Conservation (phyloP, 2,797 vertebrate species). For the Erethizon dorsatum region DNA sequence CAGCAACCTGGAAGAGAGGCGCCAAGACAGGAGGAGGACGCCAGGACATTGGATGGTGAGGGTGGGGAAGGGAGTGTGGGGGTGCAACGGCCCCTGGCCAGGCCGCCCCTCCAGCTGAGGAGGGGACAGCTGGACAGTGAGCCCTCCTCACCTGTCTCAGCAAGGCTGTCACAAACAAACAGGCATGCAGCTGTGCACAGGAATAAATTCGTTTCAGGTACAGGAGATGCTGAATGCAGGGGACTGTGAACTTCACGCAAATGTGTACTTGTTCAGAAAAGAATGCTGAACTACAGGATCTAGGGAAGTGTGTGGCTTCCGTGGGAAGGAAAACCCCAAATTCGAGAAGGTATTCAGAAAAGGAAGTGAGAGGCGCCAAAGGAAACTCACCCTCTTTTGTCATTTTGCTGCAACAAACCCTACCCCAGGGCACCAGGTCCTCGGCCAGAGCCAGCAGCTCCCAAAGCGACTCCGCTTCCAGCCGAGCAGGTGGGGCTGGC, state of each 20-base stretch:
- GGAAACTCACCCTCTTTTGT: neutral
- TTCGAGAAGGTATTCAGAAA: neutral
- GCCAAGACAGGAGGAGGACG: neutral
- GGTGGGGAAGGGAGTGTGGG: too few species aligned
- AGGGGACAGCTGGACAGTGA: neutral
- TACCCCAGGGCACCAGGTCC: neutral
- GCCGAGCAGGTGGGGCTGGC: neutral
- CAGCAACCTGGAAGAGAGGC: neutral
- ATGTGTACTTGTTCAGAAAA: neutral
- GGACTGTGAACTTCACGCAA: neutral
- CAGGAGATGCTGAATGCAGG: neutral
- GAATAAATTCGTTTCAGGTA: neutral
- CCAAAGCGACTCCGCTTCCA: too few species aligned
- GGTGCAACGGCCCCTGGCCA: neutral
- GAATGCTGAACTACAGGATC: conserved; percentile 21
- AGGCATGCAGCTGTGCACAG: neutral
- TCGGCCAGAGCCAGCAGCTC: too few species aligned
- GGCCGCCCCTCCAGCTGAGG: neutral
- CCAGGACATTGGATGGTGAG: neutral
- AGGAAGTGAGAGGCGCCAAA: neutral
- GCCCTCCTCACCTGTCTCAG: neutral
- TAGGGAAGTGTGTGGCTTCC: neutral
- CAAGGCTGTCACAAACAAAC: neutral
- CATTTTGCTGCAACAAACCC: neutral
- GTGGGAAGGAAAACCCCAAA: conserved; percentile 11